phyloP scores from a whole-genome alignment of 1,140 invertebrate species.

The Pectinophora gossypiella region DNA sequence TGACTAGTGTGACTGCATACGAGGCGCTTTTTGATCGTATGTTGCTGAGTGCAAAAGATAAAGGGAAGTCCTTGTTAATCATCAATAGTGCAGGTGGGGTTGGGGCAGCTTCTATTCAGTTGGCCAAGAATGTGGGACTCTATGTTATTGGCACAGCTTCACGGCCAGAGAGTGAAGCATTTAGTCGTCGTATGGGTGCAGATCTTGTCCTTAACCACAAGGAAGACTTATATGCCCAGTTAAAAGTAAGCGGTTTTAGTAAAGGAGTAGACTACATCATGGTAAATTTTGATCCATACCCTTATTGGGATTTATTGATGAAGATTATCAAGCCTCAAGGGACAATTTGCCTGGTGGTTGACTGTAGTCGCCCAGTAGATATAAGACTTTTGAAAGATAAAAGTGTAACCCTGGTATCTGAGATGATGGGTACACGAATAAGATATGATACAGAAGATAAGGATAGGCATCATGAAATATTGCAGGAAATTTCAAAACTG shows the following conservation, averaged over 20 bases:
- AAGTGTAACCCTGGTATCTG: conserved; percentile 54
- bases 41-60: conserved; percentile 45
- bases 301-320: conserved; percentile 59
- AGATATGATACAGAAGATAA: conserved; percentile 58
- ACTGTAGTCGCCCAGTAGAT: conserved; percentile 52
- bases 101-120: conserved; percentile 53
- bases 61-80: conserved; percentile 50
- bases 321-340: conserved; percentile 55
- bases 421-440: conserved; percentile 59
- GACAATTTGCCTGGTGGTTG: conserved; percentile 56
- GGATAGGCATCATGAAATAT: conserved; percentile 44
- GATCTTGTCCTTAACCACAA: conserved; percentile 50
- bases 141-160: conserved; percentile 63
- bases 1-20: conserved; percentile 51
- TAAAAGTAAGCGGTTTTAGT: conserved; percentile 35
- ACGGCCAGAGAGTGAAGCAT: conserved; percentile 41
- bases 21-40: conserved; percentile 50
- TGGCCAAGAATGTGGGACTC: conserved; percentile 47
- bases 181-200: conserved; percentile 39
- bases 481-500: conserved; percentile 48
- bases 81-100: conserved; percentile 64
- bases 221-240: conserved; percentile 46
- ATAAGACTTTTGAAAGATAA: conserved; percentile 54
- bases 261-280: conserved; percentile 56
- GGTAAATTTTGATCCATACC: conserved; percentile 58